A percentile compares a stretch with the other conserved stretches of the same genome.
These are phyloP conservation scores for Megalops cyprinoides DNA, from an alignment of 2,797 vertebrate genomes.

Conservation along the genomic window DNA sequence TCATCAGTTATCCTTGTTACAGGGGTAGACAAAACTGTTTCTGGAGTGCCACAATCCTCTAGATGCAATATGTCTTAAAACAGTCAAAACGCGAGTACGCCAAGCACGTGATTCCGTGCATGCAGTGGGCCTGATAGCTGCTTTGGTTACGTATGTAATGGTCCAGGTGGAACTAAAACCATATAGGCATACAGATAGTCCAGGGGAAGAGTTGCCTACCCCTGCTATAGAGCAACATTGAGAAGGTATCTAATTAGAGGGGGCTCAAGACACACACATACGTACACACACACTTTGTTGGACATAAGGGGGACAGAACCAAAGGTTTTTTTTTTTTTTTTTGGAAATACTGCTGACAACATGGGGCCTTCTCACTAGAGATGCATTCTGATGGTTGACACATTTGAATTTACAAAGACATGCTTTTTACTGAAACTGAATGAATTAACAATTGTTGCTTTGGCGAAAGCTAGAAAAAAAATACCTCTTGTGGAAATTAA, in stretches of 20 bases:
- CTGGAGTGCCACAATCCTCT: neutral
- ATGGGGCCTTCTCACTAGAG: neutral
- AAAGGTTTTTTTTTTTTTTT: too few relatives aligned
- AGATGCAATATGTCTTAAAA: neutral
- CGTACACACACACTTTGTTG: neutral
- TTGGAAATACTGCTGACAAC: too few relatives aligned
- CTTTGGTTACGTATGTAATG: neutral
- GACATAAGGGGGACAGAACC: too few relatives aligned
- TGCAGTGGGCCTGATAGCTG: neutral
- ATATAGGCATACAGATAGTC: neutral
- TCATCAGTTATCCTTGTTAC: too few relatives aligned
- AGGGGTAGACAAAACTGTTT: too few relatives aligned
- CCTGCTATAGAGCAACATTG: too few relatives aligned
- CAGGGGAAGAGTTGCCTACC: neutral
- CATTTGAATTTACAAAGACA: neutral
- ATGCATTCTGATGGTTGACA: neutral
- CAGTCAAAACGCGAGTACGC: neutral
- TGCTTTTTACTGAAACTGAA: neutral
- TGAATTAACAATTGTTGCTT: constrained; percentile 7
- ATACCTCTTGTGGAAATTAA: constrained; percentile 7
- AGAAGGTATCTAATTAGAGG: too few relatives aligned
- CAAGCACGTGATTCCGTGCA: neutral
- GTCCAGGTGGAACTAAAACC: neutral
- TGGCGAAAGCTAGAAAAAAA: neutral
- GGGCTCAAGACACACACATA: constrained; percentile 8